Base-by-base conservation (phyloP, 30 jellyfish, hydroid and myxozoan genomes). In the Aurelia sp. region DNA sequence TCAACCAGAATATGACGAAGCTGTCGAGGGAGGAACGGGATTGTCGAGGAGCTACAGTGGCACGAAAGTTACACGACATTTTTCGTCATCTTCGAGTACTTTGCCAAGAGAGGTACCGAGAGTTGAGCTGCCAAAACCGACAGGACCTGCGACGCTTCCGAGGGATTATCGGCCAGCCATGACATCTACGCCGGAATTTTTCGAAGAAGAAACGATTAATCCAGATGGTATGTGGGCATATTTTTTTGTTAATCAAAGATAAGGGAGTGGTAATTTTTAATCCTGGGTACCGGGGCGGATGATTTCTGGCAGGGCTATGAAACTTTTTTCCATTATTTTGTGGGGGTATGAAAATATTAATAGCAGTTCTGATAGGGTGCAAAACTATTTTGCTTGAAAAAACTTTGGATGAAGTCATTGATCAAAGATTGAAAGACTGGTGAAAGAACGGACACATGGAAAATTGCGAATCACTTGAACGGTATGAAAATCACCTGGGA, bases 81-180 rank as follows among this genome's bases (percentile, higher is more conserved):
- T 35, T 47, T 57, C 88, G 24, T 81, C 91, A 16, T 84, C 85
- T 4, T 80, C 96, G 33, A 78, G 88, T 38, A 88, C 96, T 41
- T 75, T 88, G 82, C 96, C 96, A 27, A 67, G 91, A 50, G 90
- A 77, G 61, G 82, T 61, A 8, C 86, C 96, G 40, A 72, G 87
- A n/a, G 89, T 78, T 20, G 84, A 63, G 79, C 70, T 75, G 71
- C 86, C 96, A 4, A 86, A 76, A 51, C 96, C 96, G 44, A 53
- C 90, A 9, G 88, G 87, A 6, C 88, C 90, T 2, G 82, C 97
- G 7, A 90, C 94, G n/a, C 67, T 90, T 63, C 96, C 96, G 58
- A 67, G 96, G 44, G 86, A 76, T 62, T 78, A 88, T 65, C 84
- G 90, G 12, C 93, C 94, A 18, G 91, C 77, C 0, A 93, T 70